Conservation (phyloP, 2,113 vertebrate species). For the Cinclus cinclus region DNA sequence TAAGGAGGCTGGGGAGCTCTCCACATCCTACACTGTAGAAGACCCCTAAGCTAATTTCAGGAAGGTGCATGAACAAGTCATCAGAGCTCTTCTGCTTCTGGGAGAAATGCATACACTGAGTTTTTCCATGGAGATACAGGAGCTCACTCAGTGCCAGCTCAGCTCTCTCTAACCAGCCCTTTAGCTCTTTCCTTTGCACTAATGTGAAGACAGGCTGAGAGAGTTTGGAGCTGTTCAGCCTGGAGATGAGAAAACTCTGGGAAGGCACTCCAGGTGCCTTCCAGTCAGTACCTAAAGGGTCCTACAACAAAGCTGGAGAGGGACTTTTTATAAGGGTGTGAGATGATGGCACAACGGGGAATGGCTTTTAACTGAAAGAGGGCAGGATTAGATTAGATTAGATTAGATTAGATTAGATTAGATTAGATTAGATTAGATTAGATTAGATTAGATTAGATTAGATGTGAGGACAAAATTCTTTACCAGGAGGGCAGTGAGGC, state of each 20-base stretch:
- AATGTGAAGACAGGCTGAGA: neutral
- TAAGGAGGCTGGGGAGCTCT: neutral
- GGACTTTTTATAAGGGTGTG: neutral
- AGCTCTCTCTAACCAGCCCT: neutral
- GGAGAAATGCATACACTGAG: neutral
- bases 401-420: no score
- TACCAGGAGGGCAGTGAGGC: neutral
- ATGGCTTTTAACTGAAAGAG: neutral
- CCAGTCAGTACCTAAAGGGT: neutral
- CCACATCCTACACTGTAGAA: neutral
- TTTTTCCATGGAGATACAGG: neutral
- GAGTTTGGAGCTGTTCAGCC: neutral
- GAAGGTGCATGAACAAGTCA: neutral
- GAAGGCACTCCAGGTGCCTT: neutral
- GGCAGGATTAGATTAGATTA: neutral
- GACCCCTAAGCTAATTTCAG: neutral
- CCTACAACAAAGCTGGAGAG: neutral
- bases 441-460: neutral
- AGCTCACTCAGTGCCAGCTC: neutral
- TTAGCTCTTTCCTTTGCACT: neutral
- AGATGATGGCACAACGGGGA: neutral
- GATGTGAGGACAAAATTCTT: neutral
- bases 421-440: neutral
- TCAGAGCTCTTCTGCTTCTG: neutral
- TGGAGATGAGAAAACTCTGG: neutral